A percentile compares a stretch with the other conserved stretches of the same genome.
Conservation (phyloP, 1,140 invertebrate genomes). For the Caenorhabditis briggsae region DNA sequence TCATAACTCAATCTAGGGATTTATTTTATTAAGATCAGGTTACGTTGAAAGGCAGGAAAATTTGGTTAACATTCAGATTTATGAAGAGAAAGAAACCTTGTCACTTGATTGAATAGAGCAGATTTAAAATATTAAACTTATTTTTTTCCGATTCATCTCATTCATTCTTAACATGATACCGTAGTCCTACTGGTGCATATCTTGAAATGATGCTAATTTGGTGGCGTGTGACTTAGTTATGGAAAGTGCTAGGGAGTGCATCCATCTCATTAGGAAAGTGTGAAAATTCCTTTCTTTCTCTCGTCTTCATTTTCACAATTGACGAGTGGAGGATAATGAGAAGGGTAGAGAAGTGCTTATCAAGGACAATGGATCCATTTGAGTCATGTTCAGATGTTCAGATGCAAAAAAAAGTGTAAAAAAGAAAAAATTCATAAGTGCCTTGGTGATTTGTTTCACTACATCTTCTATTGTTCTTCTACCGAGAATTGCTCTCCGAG, state of each 20-base stretch:
- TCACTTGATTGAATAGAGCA: no score
- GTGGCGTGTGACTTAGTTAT: not conserved
- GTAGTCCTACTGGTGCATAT: not conserved
- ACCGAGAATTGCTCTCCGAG: not conserved
- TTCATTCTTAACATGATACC: not conserved
- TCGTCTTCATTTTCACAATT: not conserved
- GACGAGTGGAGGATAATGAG: not conserved
- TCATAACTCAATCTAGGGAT: no score
- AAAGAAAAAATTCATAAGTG: not conserved
- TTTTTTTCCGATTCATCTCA: not conserved
- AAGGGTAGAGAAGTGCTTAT: conserved; percentile 9
- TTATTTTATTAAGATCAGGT: no score
- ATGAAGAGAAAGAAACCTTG: no score
- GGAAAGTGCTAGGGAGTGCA: not conserved
- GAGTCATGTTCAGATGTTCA: not conserved
- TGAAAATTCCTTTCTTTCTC: not conserved
- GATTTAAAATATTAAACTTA: not conserved
- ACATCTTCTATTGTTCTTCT: no score
- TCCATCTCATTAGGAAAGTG: conserved; percentile 33
- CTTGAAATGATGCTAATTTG: conserved; percentile 16
- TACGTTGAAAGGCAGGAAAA: no score
- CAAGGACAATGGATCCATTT: conserved; percentile 6
- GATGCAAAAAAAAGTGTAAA: no score
- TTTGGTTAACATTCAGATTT: no score
- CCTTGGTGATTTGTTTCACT: no score